A percentile compares a stretch with the other conserved stretches of the same genome.
These are phyloP conservation scores for Lutraria rhynchaena DNA, from an alignment of 1,140 invertebrate species.

Conservation along the genomic window DNA sequence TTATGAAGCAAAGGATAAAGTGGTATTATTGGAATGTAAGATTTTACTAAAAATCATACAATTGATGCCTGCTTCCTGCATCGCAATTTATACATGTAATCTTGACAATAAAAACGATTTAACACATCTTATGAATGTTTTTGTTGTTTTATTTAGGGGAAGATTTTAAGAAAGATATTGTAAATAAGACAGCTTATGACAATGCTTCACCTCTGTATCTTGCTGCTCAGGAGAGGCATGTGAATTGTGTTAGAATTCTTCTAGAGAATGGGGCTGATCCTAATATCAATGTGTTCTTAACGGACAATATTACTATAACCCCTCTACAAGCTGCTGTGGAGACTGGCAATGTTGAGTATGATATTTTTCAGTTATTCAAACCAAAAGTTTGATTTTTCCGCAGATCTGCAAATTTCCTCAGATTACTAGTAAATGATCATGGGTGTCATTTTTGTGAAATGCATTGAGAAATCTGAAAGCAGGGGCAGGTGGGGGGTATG, in stretches of 20 bases:
- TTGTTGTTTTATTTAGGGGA: neutral
- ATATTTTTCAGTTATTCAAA: too few species aligned
- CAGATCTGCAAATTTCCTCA: too few species aligned
- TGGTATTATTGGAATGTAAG: neutral
- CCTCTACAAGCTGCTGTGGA: neutral
- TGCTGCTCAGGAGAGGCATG: conserved; percentile 15
- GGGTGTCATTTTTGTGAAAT: too few species aligned
- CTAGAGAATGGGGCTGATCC: conserved; percentile 41
- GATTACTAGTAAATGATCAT: too few species aligned
- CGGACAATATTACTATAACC: neutral
- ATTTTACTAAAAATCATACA: neutral
- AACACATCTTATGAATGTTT: too few species aligned
- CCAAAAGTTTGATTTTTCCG: too few species aligned
- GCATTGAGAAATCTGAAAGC: too few species aligned
- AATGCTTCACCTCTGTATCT: conserved; percentile 14
- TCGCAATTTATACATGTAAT: neutral
- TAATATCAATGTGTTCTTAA: neutral
- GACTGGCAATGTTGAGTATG: neutral
- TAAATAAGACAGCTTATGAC: conserved; percentile 18
- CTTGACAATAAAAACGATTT: too few species aligned
- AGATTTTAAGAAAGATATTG: neutral
- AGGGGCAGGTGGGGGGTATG: too few species aligned
- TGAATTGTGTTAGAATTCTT: conserved; percentile 17
- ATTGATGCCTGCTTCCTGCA: neutral
- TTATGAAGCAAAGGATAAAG: neutral